Evolutionary conservation across 2,888 invertebrate genomes (phyloP).

Genomic region (Drosophila macrospina): DNA sequence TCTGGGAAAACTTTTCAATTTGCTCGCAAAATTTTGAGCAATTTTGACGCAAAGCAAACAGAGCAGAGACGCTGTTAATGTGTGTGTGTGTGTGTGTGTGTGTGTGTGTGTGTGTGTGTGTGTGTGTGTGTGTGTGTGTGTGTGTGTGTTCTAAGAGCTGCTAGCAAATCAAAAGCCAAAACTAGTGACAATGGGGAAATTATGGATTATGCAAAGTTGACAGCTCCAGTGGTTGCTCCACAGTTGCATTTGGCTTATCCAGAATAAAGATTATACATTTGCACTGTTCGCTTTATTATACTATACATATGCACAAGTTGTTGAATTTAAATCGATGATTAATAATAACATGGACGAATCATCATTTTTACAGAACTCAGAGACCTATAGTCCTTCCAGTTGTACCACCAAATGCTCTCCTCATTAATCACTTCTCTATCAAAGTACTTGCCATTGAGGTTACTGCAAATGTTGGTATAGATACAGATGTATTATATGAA

Average conservation of each 20-base stretch:
- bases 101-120: neutral
- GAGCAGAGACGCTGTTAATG: no score
- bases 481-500: neutral
- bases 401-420: constrained; percentile 36
- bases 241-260: constrained; percentile 3
- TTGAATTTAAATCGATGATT: neutral
- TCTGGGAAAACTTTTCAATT: constrained; percentile 70
- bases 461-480: constrained; percentile 16
- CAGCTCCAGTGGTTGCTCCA: constrained; percentile 14
- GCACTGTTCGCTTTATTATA: constrained; percentile 4
- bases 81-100: neutral
- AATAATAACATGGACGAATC: constrained; percentile 31
- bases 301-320: neutral
- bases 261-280: neutral
- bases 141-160: constrained; percentile 16
- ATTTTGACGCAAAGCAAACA: constrained; percentile 39
- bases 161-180: constrained; percentile 20
- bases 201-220: constrained; percentile 65
- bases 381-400: constrained; percentile 16
- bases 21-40: constrained; percentile 67
- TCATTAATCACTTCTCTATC: rapidly evolving
- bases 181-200: constrained; percentile 61
- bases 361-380: constrained; percentile 34
- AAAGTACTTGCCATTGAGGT: constrained; percentile 35
- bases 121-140: neutral